Evolutionary conservation across 2,888 invertebrate species (phyloP).

Genomic region (Eremobia ochroleuca): DNA sequence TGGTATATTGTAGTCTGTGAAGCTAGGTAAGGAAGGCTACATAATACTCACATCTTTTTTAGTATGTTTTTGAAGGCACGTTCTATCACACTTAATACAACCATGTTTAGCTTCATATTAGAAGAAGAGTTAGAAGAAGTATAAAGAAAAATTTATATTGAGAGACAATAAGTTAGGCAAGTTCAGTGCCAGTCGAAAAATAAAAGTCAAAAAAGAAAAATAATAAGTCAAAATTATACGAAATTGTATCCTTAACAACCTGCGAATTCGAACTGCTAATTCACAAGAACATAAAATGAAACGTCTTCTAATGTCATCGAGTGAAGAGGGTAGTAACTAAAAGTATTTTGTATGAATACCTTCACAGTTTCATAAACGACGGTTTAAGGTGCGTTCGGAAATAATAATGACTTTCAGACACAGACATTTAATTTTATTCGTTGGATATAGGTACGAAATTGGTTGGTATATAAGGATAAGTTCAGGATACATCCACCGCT

Average conservation of each 20-base stretch:
- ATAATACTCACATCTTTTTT: conserved; percentile 79
- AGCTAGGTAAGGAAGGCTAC: neutral
- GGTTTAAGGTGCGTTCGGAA: conserved; percentile 2
- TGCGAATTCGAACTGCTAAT: conserved; percentile 3
- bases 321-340: conserved; percentile 16
- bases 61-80: conserved; percentile 78
- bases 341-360: neutral
- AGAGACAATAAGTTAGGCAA: conserved; percentile 6
- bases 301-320: neutral
- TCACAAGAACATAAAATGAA: conserved; percentile 10
- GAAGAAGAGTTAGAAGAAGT: conserved; percentile 25
- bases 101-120: conserved; percentile 36
- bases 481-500: too few species aligned
- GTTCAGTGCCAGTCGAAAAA: conserved; percentile 27
- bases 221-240: conserved; percentile 2
- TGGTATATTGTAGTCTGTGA: neutral
- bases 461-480: too few species aligned
- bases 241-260: conserved; percentile 1
- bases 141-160: conserved; percentile 40
- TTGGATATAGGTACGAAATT: too few species aligned
- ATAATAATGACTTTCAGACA: neutral
- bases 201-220: too few species aligned
- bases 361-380: neutral
- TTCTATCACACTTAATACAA: conserved; percentile 67
- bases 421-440: too few species aligned